Base-by-base conservation (phyloP, 2,797 vertebrate genomes). In the Cuniculus paca region DNA sequence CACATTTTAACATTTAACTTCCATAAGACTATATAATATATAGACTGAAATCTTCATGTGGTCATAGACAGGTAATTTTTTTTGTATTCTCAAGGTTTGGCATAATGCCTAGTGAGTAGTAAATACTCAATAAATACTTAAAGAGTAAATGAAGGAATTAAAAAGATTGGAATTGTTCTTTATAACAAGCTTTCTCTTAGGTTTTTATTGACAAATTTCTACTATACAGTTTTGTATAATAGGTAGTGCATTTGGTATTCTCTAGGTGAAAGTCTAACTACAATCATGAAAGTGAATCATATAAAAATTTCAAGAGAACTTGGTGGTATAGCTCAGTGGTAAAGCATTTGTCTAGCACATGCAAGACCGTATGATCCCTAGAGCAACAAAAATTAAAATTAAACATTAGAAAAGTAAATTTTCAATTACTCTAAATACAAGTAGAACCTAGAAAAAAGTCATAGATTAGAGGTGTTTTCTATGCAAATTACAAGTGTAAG, bases 91-190 rank as follows among this genome's bases (percentile, higher is more conserved):
- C 34, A 74, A 70, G 31, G 22, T 28, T 87, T 77, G 72, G 4
- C 45, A 56, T 68, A 81, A 48, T 89, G 19, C 17, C 36, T 75
- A 22, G 1, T 87, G 74, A 65, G 20, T 22, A 91, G 39, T 50
- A 85, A 77, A 81, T 65, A 72, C 9, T 88, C 42, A 61, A n/a
- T 61, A 92, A 91, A 74, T 85, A 80, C 4, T 56, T 56, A 79
- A 0, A 36, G 13, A 83, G 19, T 82, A 93, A 95, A 83, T 94
- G 83, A 96, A 84, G 86, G 61, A 94, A 86, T 79, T 45, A 58
- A 72, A 79, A 34, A 9, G 11, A 48, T 92, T 84, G 63, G 48
- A 91, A 34, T 88, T 74, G 58, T 50, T 26, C 2, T 86, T 92
- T 84, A 65, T 58, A 39, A 45, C 48, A 56, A 65, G 31, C 39